These are phyloP conservation scores for Osmoderma eremita DNA, from an alignment of 2,888 invertebrate species.

Conservation along the genomic window DNA sequence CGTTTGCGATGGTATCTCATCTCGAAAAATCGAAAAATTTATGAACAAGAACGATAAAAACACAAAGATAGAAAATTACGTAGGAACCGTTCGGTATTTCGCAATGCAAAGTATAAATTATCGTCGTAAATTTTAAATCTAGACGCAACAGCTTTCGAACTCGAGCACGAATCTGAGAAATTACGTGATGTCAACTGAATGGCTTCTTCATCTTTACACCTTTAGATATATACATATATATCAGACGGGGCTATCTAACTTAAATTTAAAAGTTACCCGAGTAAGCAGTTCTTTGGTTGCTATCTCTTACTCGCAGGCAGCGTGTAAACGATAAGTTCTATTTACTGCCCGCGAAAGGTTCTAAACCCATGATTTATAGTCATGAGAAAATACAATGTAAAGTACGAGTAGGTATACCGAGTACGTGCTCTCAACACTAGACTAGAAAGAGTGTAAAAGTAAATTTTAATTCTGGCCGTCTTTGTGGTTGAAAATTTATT, in stretches of 20 bases:
- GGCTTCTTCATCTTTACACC: too few species aligned
- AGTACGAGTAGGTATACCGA: neutral
- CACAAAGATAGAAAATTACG: too few species aligned
- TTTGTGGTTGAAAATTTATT: constrained; percentile 9
- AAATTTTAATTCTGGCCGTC: constrained; percentile 17
- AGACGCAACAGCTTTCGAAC: too few species aligned
- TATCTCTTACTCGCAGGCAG: constrained; percentile 41
- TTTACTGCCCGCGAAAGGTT: constrained; percentile 45
- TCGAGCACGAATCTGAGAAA: too few species aligned
- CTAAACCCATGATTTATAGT: constrained; percentile 38
- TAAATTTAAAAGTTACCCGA: constrained; percentile 3
- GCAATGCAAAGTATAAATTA: too few species aligned
- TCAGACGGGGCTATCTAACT: neutral
- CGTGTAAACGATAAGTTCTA: constrained; percentile 43
- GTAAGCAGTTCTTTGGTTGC: neutral
- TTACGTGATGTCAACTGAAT: too few species aligned
- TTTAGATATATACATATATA: too few species aligned
- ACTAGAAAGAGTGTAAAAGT: neutral
- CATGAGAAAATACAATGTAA: constrained; percentile 27
- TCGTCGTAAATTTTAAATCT: too few species aligned
- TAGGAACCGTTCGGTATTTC: too few species aligned
- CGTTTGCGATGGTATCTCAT: too few species aligned
- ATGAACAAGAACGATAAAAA: too few species aligned
- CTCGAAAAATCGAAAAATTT: too few species aligned
- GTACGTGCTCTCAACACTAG: neutral